Percentiles rank a stretch among this genome's conserved stretches.
Evolutionary conservation across 1,140 invertebrate species (phyloP).

Genomic region (Drosophila sp.): DNA sequence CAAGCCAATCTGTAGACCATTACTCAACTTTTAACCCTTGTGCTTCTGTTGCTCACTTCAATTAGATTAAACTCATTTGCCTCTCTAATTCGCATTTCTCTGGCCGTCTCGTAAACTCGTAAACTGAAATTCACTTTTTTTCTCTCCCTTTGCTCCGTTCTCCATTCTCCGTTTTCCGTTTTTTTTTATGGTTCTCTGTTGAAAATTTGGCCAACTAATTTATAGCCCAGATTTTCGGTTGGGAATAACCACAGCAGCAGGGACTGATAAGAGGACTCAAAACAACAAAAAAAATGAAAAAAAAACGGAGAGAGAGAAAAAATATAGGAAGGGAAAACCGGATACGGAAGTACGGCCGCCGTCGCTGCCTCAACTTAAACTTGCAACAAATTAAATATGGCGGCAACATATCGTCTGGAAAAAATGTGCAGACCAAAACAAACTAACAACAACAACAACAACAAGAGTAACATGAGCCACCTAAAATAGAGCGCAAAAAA

Average conservation of each 20-base stretch:
- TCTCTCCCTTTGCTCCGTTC: not conserved
- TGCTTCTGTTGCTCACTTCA: conserved; percentile 50
- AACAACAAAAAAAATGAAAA: conserved; percentile 2
- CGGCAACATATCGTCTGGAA: conserved; percentile 79
- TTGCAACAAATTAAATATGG: conserved; percentile 79
- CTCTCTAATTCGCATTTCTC: conserved; percentile 36
- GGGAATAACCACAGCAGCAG: conserved; percentile 36
- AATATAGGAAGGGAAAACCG: conserved; percentile 11
- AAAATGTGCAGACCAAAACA: conserved; percentile 74
- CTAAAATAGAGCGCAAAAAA: conserved; percentile 30
- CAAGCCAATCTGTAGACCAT: conserved; percentile 33
- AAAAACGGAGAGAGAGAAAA: not conserved
- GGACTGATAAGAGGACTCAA: conserved; percentile 17
- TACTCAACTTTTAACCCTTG: conserved; percentile 32
- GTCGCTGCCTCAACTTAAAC: conserved; percentile 25
- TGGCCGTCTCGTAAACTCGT: conserved; percentile 19
- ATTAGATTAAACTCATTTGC: conserved; percentile 72
- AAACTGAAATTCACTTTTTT: conserved; percentile 12
- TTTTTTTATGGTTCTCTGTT: conserved; percentile 38
- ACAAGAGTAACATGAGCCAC: conserved; percentile 23
- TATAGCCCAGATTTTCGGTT: conserved; percentile 63
- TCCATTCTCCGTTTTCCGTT: not conserved
- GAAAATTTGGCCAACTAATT: conserved; percentile 68
- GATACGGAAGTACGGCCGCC: conserved; percentile 51
- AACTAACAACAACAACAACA: conserved; percentile 52